A percentile compares a stretch with the other conserved stretches of the same genome.
phyloP scores from a whole-genome alignment of 2,888 invertebrate genomes.

The Ptilodon capucinus region DNA sequence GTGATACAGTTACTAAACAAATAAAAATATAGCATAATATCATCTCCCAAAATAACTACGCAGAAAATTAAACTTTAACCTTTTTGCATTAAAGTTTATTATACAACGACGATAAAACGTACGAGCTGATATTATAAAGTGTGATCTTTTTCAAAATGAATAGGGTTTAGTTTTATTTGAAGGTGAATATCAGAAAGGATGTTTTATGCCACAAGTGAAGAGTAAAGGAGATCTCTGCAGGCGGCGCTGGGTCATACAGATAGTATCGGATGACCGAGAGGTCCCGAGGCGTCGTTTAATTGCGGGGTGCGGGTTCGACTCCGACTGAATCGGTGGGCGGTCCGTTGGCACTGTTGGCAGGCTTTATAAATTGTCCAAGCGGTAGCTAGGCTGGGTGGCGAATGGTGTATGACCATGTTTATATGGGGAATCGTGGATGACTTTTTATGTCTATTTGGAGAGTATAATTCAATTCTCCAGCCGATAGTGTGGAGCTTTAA shows the following conservation, averaged over 20 bases:
- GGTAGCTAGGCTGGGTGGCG: constrained; percentile 63
- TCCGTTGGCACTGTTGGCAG: constrained; percentile 51
- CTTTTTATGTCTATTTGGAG: constrained; percentile 1
- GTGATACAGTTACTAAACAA: constrained; percentile 48
- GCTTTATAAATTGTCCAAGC: constrained; percentile 63
- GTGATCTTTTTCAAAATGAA: fast-evolving
- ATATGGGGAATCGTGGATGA: constrained; percentile 9
- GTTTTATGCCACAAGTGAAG: constrained; percentile 21
- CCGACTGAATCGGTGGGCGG: constrained; percentile 66
- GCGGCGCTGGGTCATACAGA: constrained; percentile 63
- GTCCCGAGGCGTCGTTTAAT: constrained; percentile 71
- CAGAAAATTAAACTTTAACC: constrained; percentile 2
- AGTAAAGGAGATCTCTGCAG: constrained; percentile 52
- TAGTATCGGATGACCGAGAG: constrained; percentile 66
- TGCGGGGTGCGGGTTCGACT: constrained; percentile 64
- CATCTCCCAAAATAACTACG: background rate
- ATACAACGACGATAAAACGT: background rate
- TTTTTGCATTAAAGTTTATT: constrained; percentile 1
- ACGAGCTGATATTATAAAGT: constrained; percentile 3
- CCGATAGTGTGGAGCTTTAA: background rate
- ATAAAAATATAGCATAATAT: constrained; percentile 35
- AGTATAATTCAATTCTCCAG: constrained; percentile 1
- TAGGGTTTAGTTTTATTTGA: constrained; percentile 12
- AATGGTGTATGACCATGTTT: constrained; percentile 37
- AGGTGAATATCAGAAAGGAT: constrained; percentile 7